A percentile compares a stretch with the other conserved stretches of the same genome.
phyloP scores from a whole-genome alignment of 2,113 vertebrate genomes.

The Rhinopithecus roxellana region DNA sequence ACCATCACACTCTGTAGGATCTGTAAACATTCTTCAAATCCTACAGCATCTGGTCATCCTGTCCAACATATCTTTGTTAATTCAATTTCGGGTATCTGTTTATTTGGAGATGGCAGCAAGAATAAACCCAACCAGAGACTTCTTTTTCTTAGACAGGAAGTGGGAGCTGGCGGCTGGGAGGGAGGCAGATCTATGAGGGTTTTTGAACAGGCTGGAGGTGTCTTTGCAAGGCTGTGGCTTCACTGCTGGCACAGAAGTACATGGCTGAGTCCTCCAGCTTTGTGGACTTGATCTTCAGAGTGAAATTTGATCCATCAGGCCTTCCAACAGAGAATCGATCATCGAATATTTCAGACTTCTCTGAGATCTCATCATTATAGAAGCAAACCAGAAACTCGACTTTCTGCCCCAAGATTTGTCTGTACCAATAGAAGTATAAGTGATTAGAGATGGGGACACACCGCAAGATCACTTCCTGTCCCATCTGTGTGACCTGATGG shows the following conservation, averaged over 20 bases:
- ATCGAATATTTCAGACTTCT: neutral
- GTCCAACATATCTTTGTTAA: neutral
- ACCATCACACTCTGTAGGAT: neutral
- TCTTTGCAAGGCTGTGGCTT: slow-evolving; percentile 76
- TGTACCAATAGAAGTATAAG: neutral
- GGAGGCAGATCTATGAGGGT: neutral
- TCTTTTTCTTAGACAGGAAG: neutral
- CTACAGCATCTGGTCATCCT: neutral
- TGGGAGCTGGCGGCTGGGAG: neutral
- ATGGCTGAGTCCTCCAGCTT: slow-evolving; percentile 22
- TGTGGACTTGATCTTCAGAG: slow-evolving; percentile 47
- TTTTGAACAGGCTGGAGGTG: slow-evolving; percentile 68
- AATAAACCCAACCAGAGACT: neutral
- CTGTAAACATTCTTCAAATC: neutral
- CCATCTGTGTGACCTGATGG: neutral
- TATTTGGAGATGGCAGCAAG: neutral
- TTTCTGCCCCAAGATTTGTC: neutral
- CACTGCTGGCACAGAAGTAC: slow-evolving; percentile 78
- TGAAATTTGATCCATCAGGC: neutral
- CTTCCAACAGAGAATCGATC: neutral
- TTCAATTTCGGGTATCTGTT: neutral
- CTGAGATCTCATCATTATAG: accelerated
- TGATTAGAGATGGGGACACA: slow-evolving; percentile 40
- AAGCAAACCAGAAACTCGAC: slow-evolving; percentile 16
- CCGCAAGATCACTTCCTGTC: neutral